These are phyloP conservation scores for pig (Sus scrofa) DNA, from an alignment of 2,113 vertebrate genomes.

Conservation along the genomic window DNA sequence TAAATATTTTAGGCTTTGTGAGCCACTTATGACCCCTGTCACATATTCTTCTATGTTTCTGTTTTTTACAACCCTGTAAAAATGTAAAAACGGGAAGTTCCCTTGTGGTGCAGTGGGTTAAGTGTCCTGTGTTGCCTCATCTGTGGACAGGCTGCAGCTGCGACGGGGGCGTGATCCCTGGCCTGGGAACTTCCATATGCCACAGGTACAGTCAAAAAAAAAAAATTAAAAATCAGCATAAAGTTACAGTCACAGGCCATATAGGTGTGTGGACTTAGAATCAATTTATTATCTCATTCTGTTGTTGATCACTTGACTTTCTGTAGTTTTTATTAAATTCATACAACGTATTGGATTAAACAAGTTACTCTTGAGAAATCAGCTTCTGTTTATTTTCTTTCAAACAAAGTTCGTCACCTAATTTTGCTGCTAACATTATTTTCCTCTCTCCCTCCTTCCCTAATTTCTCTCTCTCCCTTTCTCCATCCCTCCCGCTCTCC, in stretches of 20 bases:
- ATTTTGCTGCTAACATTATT: not conserved
- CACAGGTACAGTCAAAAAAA: too few species aligned
- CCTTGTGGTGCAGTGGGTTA: too few species aligned
- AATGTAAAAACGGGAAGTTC: not conserved
- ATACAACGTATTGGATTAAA: not conserved
- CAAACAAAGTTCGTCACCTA: not conserved
- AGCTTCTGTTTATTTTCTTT: not conserved
- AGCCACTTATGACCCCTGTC: not conserved
- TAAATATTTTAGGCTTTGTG: not conserved
- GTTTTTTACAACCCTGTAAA: not conserved
- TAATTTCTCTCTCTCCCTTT: not conserved
- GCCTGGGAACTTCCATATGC: too few species aligned
- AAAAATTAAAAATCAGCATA: not conserved
- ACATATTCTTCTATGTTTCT: not conserved
- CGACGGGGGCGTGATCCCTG: too few species aligned
- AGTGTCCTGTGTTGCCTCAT: too few species aligned
- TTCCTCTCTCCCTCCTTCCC: not conserved
- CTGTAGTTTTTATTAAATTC: not conserved
- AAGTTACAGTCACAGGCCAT: not conserved
- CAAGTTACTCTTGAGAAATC: not conserved
- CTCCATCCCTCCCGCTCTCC: too few species aligned
- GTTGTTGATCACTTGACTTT: not conserved
- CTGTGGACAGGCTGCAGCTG: too few species aligned
- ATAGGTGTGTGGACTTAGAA: not conserved
- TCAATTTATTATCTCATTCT: not conserved